Evolutionary conservation across 2,888 invertebrate genomes (phyloP).

Genomic region (Lasioglossum marginatum): DNA sequence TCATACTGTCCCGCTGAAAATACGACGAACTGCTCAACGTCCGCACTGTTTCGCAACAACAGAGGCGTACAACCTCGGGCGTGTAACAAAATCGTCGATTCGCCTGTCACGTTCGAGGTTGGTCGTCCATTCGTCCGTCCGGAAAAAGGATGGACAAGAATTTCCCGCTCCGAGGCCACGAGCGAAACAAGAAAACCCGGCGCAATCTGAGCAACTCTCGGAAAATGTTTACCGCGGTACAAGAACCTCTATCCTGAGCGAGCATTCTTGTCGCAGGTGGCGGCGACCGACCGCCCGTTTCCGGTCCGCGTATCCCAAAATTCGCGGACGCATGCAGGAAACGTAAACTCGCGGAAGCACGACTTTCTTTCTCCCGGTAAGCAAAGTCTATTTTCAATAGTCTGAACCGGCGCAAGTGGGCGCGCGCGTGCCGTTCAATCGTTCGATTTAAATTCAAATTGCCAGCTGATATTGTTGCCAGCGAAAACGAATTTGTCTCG

Average conservation of each 20-base stretch:
- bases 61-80: not conserved
- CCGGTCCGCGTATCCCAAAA: not conserved
- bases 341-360: not conserved
- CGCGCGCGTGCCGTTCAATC: constrained; percentile 23
- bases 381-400: constrained; percentile 30
- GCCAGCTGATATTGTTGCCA: constrained; percentile 44
- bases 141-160: not conserved
- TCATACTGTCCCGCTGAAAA: not conserved
- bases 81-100: not conserved
- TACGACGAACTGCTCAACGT: constrained; percentile 7
- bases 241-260: not conserved
- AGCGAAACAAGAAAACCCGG: not conserved
- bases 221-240: not conserved
- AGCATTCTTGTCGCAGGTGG: not conserved
- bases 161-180: not conserved
- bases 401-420: constrained; percentile 15
- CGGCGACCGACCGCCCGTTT: not conserved
- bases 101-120: constrained; percentile 21
- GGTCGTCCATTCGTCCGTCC: not conserved
- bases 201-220: not conserved
- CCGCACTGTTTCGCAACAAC: constrained; percentile 41
- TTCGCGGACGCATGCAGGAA: not conserved
- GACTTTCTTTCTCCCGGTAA: not conserved
- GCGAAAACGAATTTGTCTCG: constrained; percentile 49
- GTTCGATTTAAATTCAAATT: constrained; percentile 58